Evolutionary conservation across 2,888 invertebrate species (phyloP), one percentile per base, ranked within the genome.

Genomic region (Piscicola geometra): DNA sequence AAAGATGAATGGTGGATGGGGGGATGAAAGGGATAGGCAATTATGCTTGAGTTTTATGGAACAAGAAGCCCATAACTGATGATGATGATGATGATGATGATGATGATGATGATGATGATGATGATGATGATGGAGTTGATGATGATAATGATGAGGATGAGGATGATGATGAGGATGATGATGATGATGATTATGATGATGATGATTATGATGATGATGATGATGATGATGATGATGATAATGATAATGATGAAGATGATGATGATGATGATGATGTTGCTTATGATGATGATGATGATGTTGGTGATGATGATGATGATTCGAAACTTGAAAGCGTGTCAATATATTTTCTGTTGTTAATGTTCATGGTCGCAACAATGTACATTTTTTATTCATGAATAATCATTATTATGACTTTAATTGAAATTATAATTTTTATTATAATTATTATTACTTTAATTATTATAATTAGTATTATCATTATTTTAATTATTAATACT

Each of bases 1-100:
- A 0, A 85, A 85, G 78, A 82, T 84, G 28, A 99, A 99, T 83
- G 99, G 98, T 0, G 98, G 98, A 0, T 99, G 99, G 98, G 96
- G 95, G 9, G 99, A 99, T 82, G 81, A 87, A n/a, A 88, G 94
- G 78, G 94, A 95, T 87, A 91, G 91, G 83, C 89, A 90, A 81
- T 86, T 95, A 30, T 95, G 94, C 86, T 86, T 81, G 32, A 83
- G 83, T 71, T 83, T 84, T 76, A 68, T 77, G 56, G 73, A 76
- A 18, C 56, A 50, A 1, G 56, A 72, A 32, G 36, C 72, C 21
- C 72, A 72, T 32, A 72, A 56, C n/a, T 72, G 47, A 33, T 41
- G 30, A n/a, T 33, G 5, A 15, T 33, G 15, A 41, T 41, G 15
- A 41, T 64, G 21, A 64, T 64, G 21, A 64, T 64, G 21, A 64